Evolutionary conservation across 1,140 invertebrate genomes (phyloP).

Genomic region (Paralvinella palmiformis): DNA sequence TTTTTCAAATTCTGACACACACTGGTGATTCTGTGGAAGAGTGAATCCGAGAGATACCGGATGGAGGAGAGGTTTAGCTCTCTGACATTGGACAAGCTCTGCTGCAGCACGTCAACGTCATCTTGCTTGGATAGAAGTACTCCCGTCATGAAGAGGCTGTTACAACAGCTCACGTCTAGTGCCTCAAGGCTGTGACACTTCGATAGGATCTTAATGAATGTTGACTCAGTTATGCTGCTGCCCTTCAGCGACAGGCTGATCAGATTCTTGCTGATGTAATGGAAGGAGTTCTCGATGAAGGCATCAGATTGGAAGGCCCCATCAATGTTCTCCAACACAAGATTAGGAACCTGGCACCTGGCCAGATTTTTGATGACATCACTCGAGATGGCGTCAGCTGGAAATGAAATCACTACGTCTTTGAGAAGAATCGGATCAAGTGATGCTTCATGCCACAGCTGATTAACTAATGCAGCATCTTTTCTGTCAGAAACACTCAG

Average conservation of each 20-base stretch:
- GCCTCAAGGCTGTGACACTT: constrained; percentile 48
- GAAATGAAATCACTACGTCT: constrained; percentile 35
- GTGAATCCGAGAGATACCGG: constrained; percentile 64
- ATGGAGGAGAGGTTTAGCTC: constrained; percentile 60
- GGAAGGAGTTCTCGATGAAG: constrained; percentile 30
- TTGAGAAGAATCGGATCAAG: constrained; percentile 38
- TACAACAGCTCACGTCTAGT: constrained; percentile 60
- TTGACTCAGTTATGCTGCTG: constrained; percentile 34
- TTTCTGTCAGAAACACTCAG: constrained; percentile 42
- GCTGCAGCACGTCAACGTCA: constrained; percentile 51
- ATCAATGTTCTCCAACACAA: constrained; percentile 36
- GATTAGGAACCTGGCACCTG: constrained; percentile 26
- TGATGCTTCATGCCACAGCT: constrained; percentile 42
- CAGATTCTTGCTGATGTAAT: constrained; percentile 30
- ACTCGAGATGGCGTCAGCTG: background rate
- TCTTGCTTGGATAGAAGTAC: constrained; percentile 58
- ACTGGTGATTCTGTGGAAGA: constrained; percentile 61
- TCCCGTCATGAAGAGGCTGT: constrained; percentile 67
- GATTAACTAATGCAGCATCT: constrained; percentile 38
- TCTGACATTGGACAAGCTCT: constrained; percentile 56
- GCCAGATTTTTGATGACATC: constrained; percentile 2
- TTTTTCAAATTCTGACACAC: constrained; percentile 57
- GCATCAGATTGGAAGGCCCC: constrained; percentile 24
- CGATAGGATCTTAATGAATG: constrained; percentile 33
- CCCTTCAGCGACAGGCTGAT: constrained; percentile 35